Evolutionary conservation across 2,113 vertebrate species (phyloP).

Genomic region (Pyrgilauda ruficollis): DNA sequence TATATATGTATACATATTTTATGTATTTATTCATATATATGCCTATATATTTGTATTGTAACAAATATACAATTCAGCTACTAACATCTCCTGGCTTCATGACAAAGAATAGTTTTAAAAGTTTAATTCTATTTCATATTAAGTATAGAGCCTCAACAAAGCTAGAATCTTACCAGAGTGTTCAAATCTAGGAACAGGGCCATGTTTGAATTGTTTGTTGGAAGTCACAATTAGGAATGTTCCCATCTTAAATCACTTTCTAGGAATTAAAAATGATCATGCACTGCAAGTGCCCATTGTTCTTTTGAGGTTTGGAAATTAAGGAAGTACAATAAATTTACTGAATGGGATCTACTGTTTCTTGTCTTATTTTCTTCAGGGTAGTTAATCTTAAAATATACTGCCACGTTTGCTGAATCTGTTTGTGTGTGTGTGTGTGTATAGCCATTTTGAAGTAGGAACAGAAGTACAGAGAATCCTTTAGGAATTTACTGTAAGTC

Average conservation of each 20-base stretch:
- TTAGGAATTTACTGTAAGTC: constrained; percentile 67
- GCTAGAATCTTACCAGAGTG: neutral
- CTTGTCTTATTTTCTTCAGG: constrained; percentile 11
- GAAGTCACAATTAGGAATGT: neutral
- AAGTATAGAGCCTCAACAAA: neutral
- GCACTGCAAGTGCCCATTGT: neutral
- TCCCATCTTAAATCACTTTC: constrained; percentile 35
- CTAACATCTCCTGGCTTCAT: neutral
- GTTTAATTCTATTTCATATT: neutral
- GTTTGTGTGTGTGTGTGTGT: neutral
- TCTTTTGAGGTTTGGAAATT: constrained; percentile 28
- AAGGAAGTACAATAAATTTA: constrained; percentile 28
- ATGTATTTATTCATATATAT: neutral
- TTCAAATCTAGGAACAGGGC: neutral
- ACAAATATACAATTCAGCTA: neutral
- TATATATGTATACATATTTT: neutral
- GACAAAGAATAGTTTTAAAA: neutral
- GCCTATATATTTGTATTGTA: too few species aligned
- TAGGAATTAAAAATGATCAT: constrained; percentile 47
- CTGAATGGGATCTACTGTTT: neutral
- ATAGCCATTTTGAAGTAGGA: constrained; percentile 45
- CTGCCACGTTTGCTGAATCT: constrained; percentile 20
- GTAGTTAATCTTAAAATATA: constrained; percentile 47
- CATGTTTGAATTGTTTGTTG: neutral
- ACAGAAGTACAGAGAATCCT: constrained; percentile 58